A percentile compares a stretch with the other conserved stretches of the same genome.
phyloP scores from a whole-genome alignment of 2,888 invertebrate species.

The Torymus tubicola region DNA sequence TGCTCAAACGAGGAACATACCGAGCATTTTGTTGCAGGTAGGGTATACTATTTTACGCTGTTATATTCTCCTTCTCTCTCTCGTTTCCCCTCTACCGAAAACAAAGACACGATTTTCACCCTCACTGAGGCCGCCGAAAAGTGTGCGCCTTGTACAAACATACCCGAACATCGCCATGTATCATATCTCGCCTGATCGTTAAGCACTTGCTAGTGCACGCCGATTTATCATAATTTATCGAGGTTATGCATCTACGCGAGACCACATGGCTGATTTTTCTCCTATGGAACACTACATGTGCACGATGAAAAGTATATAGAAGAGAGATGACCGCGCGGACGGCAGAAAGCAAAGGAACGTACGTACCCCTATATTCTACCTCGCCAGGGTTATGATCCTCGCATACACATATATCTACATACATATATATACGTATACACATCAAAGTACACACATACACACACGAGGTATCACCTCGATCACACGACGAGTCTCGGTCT shows the following conservation, averaged over 20 bases:
- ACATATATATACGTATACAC: too few species aligned
- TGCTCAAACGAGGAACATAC: constrained; percentile 4
- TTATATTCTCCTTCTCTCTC: background rate
- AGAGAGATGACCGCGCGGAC: too few species aligned
- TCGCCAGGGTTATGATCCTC: too few species aligned
- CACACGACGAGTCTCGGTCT: too few species aligned
- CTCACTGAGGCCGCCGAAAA: background rate
- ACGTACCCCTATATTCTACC: too few species aligned
- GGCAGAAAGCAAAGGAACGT: too few species aligned
- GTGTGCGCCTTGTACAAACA: background rate
- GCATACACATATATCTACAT: too few species aligned
- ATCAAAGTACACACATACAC: too few species aligned
- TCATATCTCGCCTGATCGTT: constrained; percentile 19
- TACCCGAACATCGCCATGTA: background rate
- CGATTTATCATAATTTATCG: constrained; percentile 43
- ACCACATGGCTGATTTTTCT: background rate
- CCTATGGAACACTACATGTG: too few species aligned
- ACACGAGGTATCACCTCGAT: too few species aligned
- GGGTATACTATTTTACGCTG: constrained; percentile 12
- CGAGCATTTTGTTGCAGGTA: constrained; percentile 8
- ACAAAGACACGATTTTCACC: constrained; percentile 5
- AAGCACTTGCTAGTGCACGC: background rate
- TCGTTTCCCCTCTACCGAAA: background rate
- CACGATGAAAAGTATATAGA: too few species aligned
- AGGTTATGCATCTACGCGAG: background rate